Evolutionary conservation across 37 sponge, comb jelly and placozoan genomes (phyloP).

Genomic region (Cladorhizidae sp.): DNA sequence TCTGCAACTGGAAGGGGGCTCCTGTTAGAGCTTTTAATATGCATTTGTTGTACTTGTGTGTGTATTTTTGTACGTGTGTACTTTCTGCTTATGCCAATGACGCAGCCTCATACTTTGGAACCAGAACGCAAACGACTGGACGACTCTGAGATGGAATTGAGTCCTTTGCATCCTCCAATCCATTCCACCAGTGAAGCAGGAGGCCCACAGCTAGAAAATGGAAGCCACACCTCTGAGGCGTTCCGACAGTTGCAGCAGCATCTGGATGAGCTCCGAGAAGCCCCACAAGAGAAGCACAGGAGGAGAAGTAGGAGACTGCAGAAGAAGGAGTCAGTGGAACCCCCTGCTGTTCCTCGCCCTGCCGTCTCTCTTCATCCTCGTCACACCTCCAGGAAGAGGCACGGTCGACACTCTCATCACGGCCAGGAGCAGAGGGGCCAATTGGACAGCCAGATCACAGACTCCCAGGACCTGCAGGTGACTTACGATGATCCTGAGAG

Average conservation of each 20-base stretch:
- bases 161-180: neutral
- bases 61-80: neutral
- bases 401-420: neutral
- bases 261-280: conserved; percentile 54
- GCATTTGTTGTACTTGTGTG: neutral
- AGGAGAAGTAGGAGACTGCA: conserved; percentile 32
- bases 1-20: too few species aligned
- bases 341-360: conserved; percentile 4
- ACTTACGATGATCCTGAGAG: conserved; percentile 81
- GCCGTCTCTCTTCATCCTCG: neutral
- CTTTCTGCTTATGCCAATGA: neutral
- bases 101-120: neutral
- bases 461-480: conserved; percentile 62
- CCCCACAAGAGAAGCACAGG: conserved; percentile 24
- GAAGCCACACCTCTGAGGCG: neutral
- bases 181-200: neutral
- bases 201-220: neutral
- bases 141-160: neutral
- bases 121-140: neutral
- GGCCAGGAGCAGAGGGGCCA: too few species aligned
- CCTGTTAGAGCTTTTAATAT: too few species aligned
- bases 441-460: conserved; percentile 40
- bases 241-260: conserved; percentile 43
- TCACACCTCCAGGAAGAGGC: neutral
- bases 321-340: neutral